Conservation (phyloP, 2,797 vertebrate species). For the Picus viridis region DNA sequence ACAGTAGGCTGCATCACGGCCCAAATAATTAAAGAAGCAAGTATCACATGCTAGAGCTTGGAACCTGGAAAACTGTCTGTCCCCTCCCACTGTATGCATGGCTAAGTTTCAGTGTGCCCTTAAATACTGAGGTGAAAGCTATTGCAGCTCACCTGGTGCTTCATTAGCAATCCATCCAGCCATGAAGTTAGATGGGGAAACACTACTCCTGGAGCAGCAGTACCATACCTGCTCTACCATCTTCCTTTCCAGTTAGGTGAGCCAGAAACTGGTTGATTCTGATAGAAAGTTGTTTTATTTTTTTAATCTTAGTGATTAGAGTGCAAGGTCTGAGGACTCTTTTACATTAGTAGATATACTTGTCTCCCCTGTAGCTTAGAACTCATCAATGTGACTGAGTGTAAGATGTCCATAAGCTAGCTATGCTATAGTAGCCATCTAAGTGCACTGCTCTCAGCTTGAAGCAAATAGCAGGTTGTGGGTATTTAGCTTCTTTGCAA, state of each 20-base stretch:
- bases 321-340: neutral
- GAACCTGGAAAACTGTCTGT: neutral
- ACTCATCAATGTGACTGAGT: rapidly evolving
- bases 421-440: neutral
- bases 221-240: rapidly evolving
- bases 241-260: neutral
- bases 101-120: neutral
- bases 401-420: neutral
- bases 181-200: neutral
- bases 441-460: neutral
- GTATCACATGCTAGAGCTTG: neutral
- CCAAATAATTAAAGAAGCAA: neutral
- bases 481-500: neutral
- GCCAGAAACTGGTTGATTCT: neutral
- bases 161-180: neutral
- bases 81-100: neutral
- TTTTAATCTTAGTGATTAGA: neutral
- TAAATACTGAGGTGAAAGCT: neutral
- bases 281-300: neutral
- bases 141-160: neutral
- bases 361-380: neutral
- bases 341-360: neutral
- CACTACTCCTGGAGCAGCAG: neutral
- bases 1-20: neutral
- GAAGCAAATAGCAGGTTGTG: neutral